Conservation (phyloP, 2,888 invertebrate species). For the Monochamus alternatus region DNA sequence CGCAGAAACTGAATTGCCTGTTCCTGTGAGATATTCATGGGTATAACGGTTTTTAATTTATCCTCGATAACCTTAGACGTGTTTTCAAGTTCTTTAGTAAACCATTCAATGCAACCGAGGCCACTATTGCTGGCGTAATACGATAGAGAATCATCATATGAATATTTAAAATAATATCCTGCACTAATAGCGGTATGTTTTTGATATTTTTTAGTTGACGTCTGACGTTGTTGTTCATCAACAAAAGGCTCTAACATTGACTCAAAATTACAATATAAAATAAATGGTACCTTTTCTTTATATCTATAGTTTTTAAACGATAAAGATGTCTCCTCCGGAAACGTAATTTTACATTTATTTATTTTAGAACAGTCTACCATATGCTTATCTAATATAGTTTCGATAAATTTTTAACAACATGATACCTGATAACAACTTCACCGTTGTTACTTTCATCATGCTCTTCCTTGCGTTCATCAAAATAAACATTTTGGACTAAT, state of each 20-base stretch:
- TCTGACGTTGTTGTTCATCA: neutral
- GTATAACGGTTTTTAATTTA: conserved; percentile 44
- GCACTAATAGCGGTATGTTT: conserved; percentile 46
- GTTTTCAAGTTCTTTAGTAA: conserved; percentile 45
- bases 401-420: conserved; percentile 7
- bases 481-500: neutral
- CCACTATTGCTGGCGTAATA: conserved; percentile 48
- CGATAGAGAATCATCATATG: conserved; percentile 53
- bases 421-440: neutral
- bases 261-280: conserved; percentile 12
- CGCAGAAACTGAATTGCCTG: neutral
- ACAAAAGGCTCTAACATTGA: neutral
- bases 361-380: neutral
- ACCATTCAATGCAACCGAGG: conserved; percentile 53
- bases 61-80: conserved; percentile 43
- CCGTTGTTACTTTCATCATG: neutral
- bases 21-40: conserved; percentile 30
- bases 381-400: neutral
- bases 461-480: neutral
- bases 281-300: neutral
- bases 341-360: conserved; percentile 10
- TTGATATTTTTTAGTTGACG: conserved; percentile 22
- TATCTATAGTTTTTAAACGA: conserved; percentile 2
- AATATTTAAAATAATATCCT: conserved; percentile 56
- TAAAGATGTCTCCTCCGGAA: neutral